Conservation (phyloP, 2,888 invertebrate species). For the Cacoxenus indagator region DNA sequence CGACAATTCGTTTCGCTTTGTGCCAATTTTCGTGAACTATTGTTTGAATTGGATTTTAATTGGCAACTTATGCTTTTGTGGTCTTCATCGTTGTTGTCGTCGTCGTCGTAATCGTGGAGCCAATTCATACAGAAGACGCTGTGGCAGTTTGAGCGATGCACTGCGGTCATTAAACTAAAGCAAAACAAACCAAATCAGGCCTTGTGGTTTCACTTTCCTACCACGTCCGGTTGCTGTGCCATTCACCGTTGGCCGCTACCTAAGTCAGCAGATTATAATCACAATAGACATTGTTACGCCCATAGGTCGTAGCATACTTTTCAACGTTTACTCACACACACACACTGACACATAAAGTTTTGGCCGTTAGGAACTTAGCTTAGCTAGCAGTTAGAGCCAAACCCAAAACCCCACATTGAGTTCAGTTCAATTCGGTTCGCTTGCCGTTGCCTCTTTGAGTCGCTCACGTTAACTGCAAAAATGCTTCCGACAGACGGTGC, state of each 20-base stretch:
- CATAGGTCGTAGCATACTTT: conserved; percentile 8
- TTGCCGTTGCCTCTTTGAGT: neutral
- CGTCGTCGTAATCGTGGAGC: neutral
- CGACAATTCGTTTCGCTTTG: neutral
- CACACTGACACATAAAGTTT: conserved; percentile 5
- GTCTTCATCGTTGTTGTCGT: conserved; percentile 26
- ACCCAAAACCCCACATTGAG: conserved; percentile 22
- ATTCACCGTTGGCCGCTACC: conserved; percentile 2
- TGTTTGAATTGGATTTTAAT: conserved; percentile 58
- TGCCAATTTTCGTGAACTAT: conserved; percentile 12
- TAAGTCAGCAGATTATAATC: conserved; percentile 39
- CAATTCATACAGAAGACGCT: too few species aligned
- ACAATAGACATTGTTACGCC: neutral
- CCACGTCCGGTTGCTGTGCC: neutral
- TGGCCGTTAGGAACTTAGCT: too few species aligned
- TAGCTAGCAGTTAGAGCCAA: neutral
- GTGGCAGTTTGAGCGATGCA: neutral
- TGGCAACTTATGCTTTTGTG: conserved; percentile 64
- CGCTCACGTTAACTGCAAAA: conserved; percentile 40
- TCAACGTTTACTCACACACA: neutral
- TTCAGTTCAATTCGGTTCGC: neutral
- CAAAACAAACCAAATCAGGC: too few species aligned
- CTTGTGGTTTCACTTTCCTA: neutral
- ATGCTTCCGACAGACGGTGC: conserved; percentile 45
- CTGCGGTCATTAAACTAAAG: neutral